Evolutionary conservation across 2,888 invertebrate species (phyloP), one percentile per base, ranked within the genome.

Genomic region (Branchipolynoe longqiensis): DNA sequence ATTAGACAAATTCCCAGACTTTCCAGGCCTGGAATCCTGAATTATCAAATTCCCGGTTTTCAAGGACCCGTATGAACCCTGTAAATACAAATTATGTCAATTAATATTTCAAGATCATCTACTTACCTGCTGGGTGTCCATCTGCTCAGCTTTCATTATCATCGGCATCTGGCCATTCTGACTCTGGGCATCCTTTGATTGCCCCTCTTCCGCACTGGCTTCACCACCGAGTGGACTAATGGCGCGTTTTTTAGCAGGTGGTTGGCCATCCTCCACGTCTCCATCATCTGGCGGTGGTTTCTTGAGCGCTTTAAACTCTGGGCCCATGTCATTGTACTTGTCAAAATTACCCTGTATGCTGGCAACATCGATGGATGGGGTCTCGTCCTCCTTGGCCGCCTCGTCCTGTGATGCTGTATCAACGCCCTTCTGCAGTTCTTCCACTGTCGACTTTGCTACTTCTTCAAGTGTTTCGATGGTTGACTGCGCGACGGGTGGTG

Each of bases 261-360:
- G 62, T 31, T 25, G 28, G n/a, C 12, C 14, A 4, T 2, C 25
- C 28, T n/a, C 28, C 12, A 31, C 62, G 25, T n/a, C 28, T 31
- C 28, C 14, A 62, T 62, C 62, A 31, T 62, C 62, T 25, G 62
- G 62, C 25, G 62, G 62, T 62, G 62, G 62, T 31, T 62, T 62
- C 62, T 62, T 62, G 3, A 62, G 28, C 31, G 62, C 62, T 14
- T 18, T 62, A 31, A 62, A 62, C 12, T 14, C 31, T n/a, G n/a
- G n/a, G 31, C 31, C 62, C 3, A 62, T 25, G 62, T 25, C 31
- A 31, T 62, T 28, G 62, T 62, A 62, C n/a, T 31, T 14, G 31
- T 2, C 3, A 25, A 62, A 62, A 31, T 62, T 62, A 1, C 62
- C 62, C 31, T 62, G 28, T 4, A 62, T 62, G 62, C 62, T 62